Evolutionary conservation across 2,888 invertebrate species (phyloP), one percentile per base, ranked within the genome.

Genomic region (Ormia ochracea): DNA sequence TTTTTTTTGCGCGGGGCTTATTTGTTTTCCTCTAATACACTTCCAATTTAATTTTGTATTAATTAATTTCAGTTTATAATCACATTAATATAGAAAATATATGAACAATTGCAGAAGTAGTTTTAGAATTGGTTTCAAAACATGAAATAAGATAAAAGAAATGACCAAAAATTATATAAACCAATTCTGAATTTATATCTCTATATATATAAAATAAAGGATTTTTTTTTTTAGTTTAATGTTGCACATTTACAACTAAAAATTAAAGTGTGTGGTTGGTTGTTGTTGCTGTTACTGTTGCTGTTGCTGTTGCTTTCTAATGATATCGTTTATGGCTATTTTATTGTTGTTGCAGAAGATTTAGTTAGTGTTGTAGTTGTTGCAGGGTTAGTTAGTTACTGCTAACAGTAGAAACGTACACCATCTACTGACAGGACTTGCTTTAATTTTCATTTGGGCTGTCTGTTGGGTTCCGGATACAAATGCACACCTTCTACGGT

Each of bases 401-500:
- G 83, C 85, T 89, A 90, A 89, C 89, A 90, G 86, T 90, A 90
- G 87, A 89, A 88, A 87, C 89, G 89, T 86, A 90, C 89, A 86
- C 89, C 89, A 87, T 90, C 89, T 87, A 89, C 86, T 82, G 89
- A 90, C 83, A 89, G 87, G 85, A 89, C 89, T 84, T 90, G 89
- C 89, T 88, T 90, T 90, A 89, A 90, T 87, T 90, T 90, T 90
- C 90, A 90, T 90, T 90, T 90, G 83, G 85, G 89, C 87, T 94
- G 93, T 84, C 90, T 87, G 86, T 90, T 90, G 68, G 90, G 88
- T 91, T 98, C 98, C 70, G 95, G 94, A 90, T 94, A 93, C 87
- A 97, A 90, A 90, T 94, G 93, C 86, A 98, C 94, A 86, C 97
- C 97, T 91, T 97, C 96, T 89, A 98, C 96, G 86, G 95, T 96